These are phyloP conservation scores for Prosapia bicincta DNA, from an alignment of 2,888 invertebrate species.

Conservation along the genomic window DNA sequence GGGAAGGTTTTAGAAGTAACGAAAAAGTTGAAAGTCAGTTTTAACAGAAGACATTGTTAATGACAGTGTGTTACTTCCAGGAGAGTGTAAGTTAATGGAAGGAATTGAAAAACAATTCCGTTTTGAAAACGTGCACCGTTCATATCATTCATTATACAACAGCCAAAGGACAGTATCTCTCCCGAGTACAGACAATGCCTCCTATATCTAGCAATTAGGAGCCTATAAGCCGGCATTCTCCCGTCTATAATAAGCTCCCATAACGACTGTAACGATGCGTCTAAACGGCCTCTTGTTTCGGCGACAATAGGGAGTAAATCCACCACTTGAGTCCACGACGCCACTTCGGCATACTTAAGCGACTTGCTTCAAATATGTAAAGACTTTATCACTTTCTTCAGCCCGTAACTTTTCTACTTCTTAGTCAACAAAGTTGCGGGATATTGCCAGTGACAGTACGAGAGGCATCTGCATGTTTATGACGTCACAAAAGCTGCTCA, in stretches of 20 bases:
- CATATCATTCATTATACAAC: too few species aligned
- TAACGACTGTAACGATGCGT: not conserved
- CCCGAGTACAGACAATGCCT: not conserved
- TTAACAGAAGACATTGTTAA: too few species aligned
- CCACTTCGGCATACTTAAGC: not conserved
- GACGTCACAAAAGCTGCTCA: too few species aligned
- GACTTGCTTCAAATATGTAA: not conserved
- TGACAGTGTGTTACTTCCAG: too few species aligned
- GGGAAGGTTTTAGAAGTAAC: too few species aligned
- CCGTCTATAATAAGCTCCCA: not conserved
- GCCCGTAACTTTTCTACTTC: not conserved
- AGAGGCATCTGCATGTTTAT: too few species aligned
- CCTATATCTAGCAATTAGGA: not conserved
- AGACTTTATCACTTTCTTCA: not conserved
- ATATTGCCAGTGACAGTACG: too few species aligned
- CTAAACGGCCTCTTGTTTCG: not conserved
- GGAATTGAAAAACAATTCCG: too few species aligned
- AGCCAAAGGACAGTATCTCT: too few species aligned
- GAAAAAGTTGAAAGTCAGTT: too few species aligned
- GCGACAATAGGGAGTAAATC: not conserved
- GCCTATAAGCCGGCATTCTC: not conserved
- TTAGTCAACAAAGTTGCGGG: not conserved
- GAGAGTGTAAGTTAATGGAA: too few species aligned
- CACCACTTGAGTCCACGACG: not conserved
- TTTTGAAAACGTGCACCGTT: too few species aligned